phyloP scores from a whole-genome alignment of 2,113 vertebrate genomes.

The Phyllostomus discolor region DNA sequence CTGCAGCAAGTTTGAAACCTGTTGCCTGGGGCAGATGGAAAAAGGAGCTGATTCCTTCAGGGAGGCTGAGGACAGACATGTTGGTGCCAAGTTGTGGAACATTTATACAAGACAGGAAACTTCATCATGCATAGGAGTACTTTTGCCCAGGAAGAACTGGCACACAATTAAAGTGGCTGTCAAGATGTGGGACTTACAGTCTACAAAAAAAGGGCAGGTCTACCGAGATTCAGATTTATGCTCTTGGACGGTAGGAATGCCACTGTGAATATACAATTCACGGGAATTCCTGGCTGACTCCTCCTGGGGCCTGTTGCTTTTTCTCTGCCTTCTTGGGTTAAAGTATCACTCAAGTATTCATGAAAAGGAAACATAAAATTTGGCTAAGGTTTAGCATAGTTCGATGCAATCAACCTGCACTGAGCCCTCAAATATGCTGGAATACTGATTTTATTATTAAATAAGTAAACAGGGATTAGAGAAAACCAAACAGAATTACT shows the following conservation, averaged over 20 bases:
- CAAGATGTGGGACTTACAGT: slow-evolving; percentile 1
- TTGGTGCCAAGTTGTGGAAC: slow-evolving; percentile 49
- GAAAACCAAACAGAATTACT: neutral
- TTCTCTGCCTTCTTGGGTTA: slow-evolving; percentile 43
- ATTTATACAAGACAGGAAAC: slow-evolving; percentile 43
- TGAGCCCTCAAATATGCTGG: neutral
- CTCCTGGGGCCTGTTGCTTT: neutral
- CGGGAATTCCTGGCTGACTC: slow-evolving; percentile 8
- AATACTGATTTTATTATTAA: slow-evolving; percentile 28
- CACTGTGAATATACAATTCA: neutral
- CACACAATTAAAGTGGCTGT: slow-evolving; percentile 32
- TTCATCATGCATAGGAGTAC: neutral
- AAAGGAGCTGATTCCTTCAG: slow-evolving; percentile 11
- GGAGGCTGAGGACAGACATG: slow-evolving; percentile 36
- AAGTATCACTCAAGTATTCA: slow-evolving; percentile 46
- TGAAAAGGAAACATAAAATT: neutral
- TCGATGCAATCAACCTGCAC: neutral
- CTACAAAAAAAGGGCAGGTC: slow-evolving; percentile 13
- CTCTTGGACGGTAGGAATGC: neutral
- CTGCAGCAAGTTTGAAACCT: neutral
- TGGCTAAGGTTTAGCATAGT: neutral
- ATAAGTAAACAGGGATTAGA: neutral
- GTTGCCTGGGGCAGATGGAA: neutral
- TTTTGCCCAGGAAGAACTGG: slow-evolving; percentile 28
- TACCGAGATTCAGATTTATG: slow-evolving; percentile 38